phyloP scores from a whole-genome alignment of 2,113 vertebrate species.

The Mus pahari region DNA sequence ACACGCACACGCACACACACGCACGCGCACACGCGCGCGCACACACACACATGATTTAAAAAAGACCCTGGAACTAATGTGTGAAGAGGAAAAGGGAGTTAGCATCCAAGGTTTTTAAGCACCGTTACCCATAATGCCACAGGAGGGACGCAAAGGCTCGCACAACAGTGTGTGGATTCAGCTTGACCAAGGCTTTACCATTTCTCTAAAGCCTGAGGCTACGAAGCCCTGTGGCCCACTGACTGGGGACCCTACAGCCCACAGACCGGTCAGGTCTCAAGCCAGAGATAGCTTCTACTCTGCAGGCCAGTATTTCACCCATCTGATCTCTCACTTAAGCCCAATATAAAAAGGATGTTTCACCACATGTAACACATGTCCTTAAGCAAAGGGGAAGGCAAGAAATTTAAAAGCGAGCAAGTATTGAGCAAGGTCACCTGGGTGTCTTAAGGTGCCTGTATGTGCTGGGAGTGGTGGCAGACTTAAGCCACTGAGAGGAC shows the following conservation, averaged over 20 bases:
- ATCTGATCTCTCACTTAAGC: neutral
- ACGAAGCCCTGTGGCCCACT: neutral
- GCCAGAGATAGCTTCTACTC: neutral
- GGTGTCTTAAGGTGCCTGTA: neutral
- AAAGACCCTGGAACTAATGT: neutral
- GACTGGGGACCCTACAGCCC: no score
- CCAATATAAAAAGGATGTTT: neutral
- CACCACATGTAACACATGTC: rapidly evolving
- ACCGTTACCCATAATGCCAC: neutral
- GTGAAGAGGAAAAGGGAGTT: neutral
- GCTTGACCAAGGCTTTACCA: neutral
- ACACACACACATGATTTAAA: neutral
- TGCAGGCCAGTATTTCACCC: neutral
- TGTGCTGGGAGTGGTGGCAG: neutral
- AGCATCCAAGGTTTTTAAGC: neutral
- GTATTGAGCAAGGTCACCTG: neutral
- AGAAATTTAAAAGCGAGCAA: no score
- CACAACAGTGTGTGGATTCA: neutral
- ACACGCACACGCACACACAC: neutral
- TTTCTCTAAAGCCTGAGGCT: neutral
- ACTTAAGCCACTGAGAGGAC: neutral
- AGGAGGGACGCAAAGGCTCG: neutral
- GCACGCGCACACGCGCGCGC: neutral
- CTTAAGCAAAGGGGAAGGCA: neutral
- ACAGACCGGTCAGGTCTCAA: neutral